These are phyloP conservation scores for Drosophila conformis DNA, from an alignment of 2,888 invertebrate genomes.

Conservation along the genomic window DNA sequence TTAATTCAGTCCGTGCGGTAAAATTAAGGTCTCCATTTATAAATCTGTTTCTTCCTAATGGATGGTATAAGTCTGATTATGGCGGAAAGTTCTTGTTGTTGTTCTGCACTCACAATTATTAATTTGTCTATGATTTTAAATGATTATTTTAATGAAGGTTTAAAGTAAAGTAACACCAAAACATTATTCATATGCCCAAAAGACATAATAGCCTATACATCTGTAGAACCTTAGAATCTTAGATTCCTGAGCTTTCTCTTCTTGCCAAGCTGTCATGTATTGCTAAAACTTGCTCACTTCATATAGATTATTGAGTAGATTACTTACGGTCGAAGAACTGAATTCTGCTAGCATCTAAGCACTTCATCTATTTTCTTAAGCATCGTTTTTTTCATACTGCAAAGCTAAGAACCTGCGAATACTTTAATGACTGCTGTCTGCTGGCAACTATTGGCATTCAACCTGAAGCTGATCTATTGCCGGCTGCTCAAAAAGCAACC, in stretches of 20 bases:
- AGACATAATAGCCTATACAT: background rate
- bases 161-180: background rate
- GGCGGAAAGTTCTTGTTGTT: background rate
- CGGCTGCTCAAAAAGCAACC: conserved; percentile 35
- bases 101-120: background rate
- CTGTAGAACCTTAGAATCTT: background rate
- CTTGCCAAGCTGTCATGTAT: background rate
- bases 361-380: conserved; percentile 9
- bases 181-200: too few species aligned
- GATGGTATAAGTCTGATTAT: too few species aligned
- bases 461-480: conserved; percentile 54
- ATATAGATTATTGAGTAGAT: conserved; percentile 1
- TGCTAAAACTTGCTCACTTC: background rate
- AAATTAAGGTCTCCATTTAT: background rate
- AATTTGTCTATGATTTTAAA: background rate
- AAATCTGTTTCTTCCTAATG: background rate
- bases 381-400: background rate
- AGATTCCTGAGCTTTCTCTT: background rate
- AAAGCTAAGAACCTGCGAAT: conserved; percentile 25
- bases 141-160: background rate
- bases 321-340: conserved; percentile 1
- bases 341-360: conserved; percentile 5
- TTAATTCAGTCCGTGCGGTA: background rate
- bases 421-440: conserved; percentile 5
- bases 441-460: conserved; percentile 18